Percentiles rank a stretch among this genome's conserved stretches.
These are phyloP conservation scores for Homarus gammarus DNA, from an alignment of 2,888 invertebrate species.

Conservation along the genomic window DNA sequence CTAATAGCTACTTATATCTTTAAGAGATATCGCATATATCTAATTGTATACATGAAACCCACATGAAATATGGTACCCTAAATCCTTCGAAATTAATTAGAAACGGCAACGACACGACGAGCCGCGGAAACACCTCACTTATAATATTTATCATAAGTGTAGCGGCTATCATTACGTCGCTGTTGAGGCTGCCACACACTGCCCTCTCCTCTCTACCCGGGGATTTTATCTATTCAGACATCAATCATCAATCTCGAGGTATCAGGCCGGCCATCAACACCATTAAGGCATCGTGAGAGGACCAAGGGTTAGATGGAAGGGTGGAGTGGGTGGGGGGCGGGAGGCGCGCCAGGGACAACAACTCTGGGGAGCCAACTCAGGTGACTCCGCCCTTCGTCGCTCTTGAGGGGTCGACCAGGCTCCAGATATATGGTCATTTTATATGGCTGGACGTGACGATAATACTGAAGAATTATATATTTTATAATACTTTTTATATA, in stretches of 20 bases:
- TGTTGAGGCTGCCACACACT: no score
- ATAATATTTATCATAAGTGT: not conserved
- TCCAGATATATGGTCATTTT: no score
- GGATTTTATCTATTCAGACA: conserved; percentile 31
- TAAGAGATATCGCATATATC: conserved; percentile 55
- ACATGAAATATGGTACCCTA: conserved; percentile 37
- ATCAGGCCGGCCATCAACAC: conserved; percentile 31
- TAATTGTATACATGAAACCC: conserved; percentile 40
- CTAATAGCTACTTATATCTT: conserved; percentile 60
- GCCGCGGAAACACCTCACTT: conserved; percentile 7
- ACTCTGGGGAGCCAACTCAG: no score
- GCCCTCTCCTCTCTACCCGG: not conserved
- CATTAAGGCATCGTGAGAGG: conserved; percentile 25
- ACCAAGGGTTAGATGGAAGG: not conserved
- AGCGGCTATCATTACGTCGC: no score
- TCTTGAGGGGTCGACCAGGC: no score
- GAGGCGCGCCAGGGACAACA: no score
- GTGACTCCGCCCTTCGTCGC: no score
- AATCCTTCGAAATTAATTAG: conserved; percentile 61
- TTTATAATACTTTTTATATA: no score
- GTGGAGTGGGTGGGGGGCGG: not conserved
- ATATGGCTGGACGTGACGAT: no score
- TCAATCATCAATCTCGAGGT: conserved; percentile 34
- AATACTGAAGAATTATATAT: no score
- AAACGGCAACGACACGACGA: conserved; percentile 24